Base-by-base conservation (phyloP, 2,888 invertebrate species). In the Cyclophora albipunctata region DNA sequence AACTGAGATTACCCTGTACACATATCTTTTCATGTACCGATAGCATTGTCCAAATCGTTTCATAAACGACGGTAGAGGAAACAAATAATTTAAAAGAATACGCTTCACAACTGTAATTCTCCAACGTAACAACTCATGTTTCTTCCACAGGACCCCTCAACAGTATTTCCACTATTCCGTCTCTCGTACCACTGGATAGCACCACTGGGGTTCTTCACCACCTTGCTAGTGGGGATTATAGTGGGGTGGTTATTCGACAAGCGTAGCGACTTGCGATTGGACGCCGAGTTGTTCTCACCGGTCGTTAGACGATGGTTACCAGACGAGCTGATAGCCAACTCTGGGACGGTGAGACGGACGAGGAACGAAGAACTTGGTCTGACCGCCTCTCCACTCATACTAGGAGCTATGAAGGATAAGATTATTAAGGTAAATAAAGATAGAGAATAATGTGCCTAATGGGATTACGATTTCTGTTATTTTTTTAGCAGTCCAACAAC, bases 111-210 rank as follows among this genome's bases (percentile, higher is more conserved):
- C 20, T 20, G 20, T 2, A 20, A 20, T 20, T 20, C 20, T 20
- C 20, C 20, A 20, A 20, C 20, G 20, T 20, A 20, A 20, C 20
- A 20, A 20, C 20, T 20, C 20, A 1, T 20, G 1, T 20, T 20
- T 20, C 20, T 20, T 2, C 20, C 20, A 51, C 78, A 89, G 78
- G 80, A 84, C 48, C 83, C 89, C 3, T 75, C 78, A 60, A 67
- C 75, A 40, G 88, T 93, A 45, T 95, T 94, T 73, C 93, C 94
- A 0, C 72, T 95, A 7, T 95, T 95, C 80, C 91, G 94, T 5
- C 68, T 96, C 45, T 95, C 95, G 0, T 96, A 94, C 75, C 92
- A 95, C 72, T 95, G 95, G 95, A 93, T 95, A 52, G 93, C 94
- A 42, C 93, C 94, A 0, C 84, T 94, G 47, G 95, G 95, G 0